These are phyloP conservation scores for Lycocerus yunnanus DNA, from an alignment of 2,888 invertebrate genomes.

Conservation along the genomic window DNA sequence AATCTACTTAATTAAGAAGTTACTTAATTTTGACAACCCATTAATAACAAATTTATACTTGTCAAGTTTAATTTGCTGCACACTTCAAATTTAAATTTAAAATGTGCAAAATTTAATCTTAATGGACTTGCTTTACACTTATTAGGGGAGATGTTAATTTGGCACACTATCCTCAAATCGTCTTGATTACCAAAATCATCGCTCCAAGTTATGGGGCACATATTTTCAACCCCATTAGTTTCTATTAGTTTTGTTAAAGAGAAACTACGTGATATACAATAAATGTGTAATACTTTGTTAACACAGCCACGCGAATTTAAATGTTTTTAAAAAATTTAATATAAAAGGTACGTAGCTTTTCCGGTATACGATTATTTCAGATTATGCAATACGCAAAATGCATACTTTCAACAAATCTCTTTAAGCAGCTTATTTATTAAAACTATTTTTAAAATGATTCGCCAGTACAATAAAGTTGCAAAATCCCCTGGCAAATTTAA, in stretches of 20 bases:
- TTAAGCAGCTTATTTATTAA: constrained; percentile 29
- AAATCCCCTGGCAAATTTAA: constrained; percentile 19
- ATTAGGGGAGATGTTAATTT: not conserved
- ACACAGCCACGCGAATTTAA: not conserved
- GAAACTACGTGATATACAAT: not conserved
- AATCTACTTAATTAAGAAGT: not conserved
- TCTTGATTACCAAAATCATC: not conserved
- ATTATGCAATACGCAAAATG: constrained; percentile 17
- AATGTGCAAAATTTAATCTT: not conserved
- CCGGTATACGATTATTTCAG: constrained; percentile 13
- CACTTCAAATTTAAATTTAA: not conserved
- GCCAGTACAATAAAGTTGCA: constrained; percentile 9
- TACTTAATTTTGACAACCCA: not conserved
- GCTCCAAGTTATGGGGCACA: not conserved
- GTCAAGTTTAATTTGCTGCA: not conserved
- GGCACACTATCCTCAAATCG: not conserved
- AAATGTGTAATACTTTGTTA: not conserved
- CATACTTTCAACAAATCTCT: constrained; percentile 4
- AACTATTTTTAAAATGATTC: constrained; percentile 13
- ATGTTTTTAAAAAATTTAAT: not conserved
- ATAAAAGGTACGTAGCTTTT: constrained; percentile 5
- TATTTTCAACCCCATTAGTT: not conserved
- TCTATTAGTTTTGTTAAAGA: not conserved
- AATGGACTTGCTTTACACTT: not conserved
- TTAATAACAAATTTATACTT: not conserved